Base-by-base conservation (phyloP, 2,113 vertebrate species). In the Zosterops borbonicus region DNA sequence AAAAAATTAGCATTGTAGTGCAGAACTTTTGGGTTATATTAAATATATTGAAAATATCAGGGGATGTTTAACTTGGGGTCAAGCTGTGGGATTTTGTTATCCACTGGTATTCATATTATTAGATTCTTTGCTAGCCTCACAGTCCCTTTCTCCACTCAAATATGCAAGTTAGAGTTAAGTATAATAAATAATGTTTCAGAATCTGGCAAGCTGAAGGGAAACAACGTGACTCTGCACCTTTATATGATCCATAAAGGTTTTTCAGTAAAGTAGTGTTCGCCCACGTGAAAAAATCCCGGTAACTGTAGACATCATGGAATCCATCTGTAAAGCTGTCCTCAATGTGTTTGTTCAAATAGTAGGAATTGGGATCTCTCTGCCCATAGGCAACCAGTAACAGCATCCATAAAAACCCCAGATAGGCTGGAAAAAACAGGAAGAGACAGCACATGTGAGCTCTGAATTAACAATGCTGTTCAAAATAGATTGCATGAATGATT, bases 351-450 rank as follows among this genome's bases (percentile, higher is more conserved):
- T 98, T 98, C 89, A 99, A 97, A 91, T 98, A 98, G 94, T 98
- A 99, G 79, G 98, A 98, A 6, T 98, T 99, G 55, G 99, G 99
- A 81, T 99, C 99, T 94, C 99, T 98, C 92, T 99, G 99, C 46
- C 99, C 98, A 1, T 99, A 99, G 44, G 99, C 99, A 83, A 99
- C 98, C 85, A 99, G 92, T 64, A 99, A 98, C 75, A 99, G 95
- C 98, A 99, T 98, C 99, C 99, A 99, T 96, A 99, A 97, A 96
- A 99, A 99, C 21, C 98, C 99, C 47, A 98, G 42, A 64, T 99
- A 99, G 9, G 97, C 99, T 99, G 97, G 58, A 97, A 96, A 63
- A 56, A 28, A 0, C 21, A 80, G 47, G 8, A 86, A 55, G 52
- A 53, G 21, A 79, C 14, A 83, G n/a, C 12, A 47, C 11, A 21